Percentiles rank a stretch among this genome's conserved stretches.
Conservation (phyloP, 2,113 vertebrate species). For the Zapus hudsonius region DNA sequence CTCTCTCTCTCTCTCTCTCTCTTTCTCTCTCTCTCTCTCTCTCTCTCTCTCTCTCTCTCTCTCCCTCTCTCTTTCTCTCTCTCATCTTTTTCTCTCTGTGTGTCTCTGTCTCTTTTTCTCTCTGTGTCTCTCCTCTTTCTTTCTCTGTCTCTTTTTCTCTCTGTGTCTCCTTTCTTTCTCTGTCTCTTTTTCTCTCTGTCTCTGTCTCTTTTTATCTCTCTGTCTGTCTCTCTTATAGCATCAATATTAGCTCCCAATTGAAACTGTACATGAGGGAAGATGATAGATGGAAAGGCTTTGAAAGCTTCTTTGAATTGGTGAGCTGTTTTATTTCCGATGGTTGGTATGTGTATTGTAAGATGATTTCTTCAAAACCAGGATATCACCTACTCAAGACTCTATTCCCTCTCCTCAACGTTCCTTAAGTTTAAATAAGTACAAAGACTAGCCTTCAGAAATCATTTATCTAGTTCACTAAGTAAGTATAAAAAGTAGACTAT, state of each 20-base stretch:
- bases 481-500: not conserved
- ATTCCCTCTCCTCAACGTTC: not conserved
- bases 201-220: too few species aligned
- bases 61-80: not conserved
- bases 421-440: not conserved
- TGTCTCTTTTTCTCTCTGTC: not conserved
- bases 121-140: not conserved
- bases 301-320: not conserved
- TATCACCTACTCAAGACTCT: not conserved
- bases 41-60: not conserved
- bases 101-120: not conserved
- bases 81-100: too few species aligned
- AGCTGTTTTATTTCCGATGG: not conserved
- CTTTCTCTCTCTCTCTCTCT: not conserved
- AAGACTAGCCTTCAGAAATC: not conserved
- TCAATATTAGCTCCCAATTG: not conserved
- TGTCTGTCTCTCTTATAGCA: too few species aligned
- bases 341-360: not conserved
- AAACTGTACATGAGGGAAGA: constrained; percentile 32
- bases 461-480: not conserved
- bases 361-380: not conserved
- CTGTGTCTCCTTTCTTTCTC: not conserved
- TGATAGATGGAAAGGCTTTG: not conserved
- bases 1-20: not conserved
- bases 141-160: not conserved